A percentile compares a stretch with the other conserved stretches of the same genome.
phyloP scores from a whole-genome alignment of 2,113 vertebrate genomes.

The Fulmarus glacialis region DNA sequence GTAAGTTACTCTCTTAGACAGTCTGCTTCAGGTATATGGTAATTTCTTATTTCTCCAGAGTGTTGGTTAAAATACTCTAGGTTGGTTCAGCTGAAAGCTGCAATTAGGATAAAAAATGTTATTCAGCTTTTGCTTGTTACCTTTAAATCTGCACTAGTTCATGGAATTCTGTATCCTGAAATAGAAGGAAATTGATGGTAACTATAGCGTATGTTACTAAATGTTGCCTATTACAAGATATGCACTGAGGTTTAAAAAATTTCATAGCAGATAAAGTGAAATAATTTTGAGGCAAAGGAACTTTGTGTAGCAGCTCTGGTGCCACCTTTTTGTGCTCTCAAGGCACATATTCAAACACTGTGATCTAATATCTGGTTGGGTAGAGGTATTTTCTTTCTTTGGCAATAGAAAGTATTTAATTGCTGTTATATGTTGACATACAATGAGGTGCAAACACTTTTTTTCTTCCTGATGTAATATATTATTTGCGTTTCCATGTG shows the following conservation, averaged over 20 bases:
- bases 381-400: not conserved
- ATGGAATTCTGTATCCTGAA: not conserved
- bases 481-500: not conserved
- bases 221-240: not conserved
- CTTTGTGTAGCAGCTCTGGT: not conserved
- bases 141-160: not conserved
- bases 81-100: not conserved
- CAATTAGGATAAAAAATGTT: not conserved
- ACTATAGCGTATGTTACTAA: not conserved
- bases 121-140: not conserved
- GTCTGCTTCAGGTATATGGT: not conserved
- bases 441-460: not conserved
- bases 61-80: not conserved
- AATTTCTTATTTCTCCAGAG: not conserved
- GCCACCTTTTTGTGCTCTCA: not conserved
- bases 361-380: not conserved
- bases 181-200: not conserved
- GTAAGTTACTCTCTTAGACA: not conserved
- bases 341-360: not conserved
- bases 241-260: not conserved
- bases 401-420: not conserved
- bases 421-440: not conserved
- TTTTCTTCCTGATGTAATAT: not conserved
- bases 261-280: not conserved
- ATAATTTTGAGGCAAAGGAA: not conserved